Conservation (phyloP, 64 coral and sea anemone genomes). For the Montipora foliosa region DNA sequence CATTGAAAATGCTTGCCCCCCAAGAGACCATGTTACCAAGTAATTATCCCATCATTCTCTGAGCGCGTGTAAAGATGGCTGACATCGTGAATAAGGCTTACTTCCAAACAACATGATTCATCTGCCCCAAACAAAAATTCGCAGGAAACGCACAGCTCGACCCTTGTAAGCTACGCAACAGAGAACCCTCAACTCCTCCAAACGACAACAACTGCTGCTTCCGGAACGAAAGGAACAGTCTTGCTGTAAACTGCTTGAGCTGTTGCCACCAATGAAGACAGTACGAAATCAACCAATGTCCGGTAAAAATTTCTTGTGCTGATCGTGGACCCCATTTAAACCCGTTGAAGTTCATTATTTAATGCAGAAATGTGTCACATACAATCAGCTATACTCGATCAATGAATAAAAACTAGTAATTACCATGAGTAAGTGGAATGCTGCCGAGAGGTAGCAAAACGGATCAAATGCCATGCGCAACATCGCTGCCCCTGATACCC, state of each 20-base stretch:
- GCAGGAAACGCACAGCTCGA: slow-evolving; percentile 11
- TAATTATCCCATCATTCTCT: neutral
- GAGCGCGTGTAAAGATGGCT: neutral
- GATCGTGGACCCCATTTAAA: too few relatives aligned
- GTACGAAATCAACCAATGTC: slow-evolving; percentile 30
- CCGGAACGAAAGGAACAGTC: slow-evolving; percentile 1
- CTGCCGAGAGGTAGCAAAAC: too few relatives aligned
- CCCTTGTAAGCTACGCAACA: neutral
- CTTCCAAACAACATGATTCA: neutral
- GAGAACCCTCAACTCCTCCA: too few relatives aligned
- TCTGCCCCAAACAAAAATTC: slow-evolving; percentile 19
- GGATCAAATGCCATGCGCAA: too few relatives aligned
- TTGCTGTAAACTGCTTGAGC: slow-evolving; percentile 62
- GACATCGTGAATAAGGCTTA: slow-evolving; percentile 4
- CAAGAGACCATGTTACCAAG: neutral
- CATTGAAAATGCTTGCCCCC: slow-evolving; percentile 1
- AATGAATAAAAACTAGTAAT: too few relatives aligned
- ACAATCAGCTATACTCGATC: too few relatives aligned
- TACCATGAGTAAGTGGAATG: too few relatives aligned
- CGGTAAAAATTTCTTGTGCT: slow-evolving; percentile 29
- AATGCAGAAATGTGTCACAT: too few relatives aligned
- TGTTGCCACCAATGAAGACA: slow-evolving; percentile 47
- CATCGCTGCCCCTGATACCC: too few relatives aligned
- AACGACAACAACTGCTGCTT: slow-evolving; percentile 14
- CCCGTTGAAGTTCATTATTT: too few relatives aligned